A percentile compares a stretch with the other conserved stretches of the same genome.
Conservation (phyloP, 2,888 invertebrate genomes). For the Lypha dubia region DNA sequence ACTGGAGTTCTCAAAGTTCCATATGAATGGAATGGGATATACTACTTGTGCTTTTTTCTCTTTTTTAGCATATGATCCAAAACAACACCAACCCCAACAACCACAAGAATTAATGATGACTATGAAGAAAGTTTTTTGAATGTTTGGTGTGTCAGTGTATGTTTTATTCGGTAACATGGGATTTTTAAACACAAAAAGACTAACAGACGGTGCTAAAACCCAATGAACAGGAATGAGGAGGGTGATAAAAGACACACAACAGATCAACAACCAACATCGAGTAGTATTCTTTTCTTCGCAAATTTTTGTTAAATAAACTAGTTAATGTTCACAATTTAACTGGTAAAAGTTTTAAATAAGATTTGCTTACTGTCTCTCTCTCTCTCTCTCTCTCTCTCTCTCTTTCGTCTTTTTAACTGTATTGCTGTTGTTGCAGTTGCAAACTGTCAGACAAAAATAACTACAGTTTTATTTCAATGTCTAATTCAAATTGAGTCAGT, state of each 20-base stretch:
- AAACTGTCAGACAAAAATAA: constrained; percentile 38
- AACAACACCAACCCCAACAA: not conserved
- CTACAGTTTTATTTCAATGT: constrained; percentile 51
- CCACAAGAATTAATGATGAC: constrained; percentile 24
- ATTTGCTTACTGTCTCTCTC: not conserved
- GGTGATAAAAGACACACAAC: not conserved
- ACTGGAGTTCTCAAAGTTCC: constrained; percentile 4
- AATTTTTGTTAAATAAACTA: constrained; percentile 52
- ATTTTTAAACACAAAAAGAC: constrained; percentile 44
- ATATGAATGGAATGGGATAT: constrained; percentile 3
- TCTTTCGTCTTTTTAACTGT: no score
- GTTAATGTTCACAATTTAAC: constrained; percentile 68
- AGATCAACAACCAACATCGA: not conserved
- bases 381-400: not conserved
- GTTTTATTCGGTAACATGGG: constrained; percentile 31
- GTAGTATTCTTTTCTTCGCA: constrained; percentile 45
- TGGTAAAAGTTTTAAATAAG: constrained; percentile 58
- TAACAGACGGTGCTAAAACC: constrained; percentile 31
- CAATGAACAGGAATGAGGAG: constrained; percentile 54
- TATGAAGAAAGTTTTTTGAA: constrained; percentile 15
- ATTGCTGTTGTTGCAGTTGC: not conserved
- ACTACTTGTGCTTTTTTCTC: constrained; percentile 16
- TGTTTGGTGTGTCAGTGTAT: constrained; percentile 9
- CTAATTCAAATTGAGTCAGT: constrained; percentile 46
- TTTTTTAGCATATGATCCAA: constrained; percentile 3